phyloP scores from a whole-genome alignment of 2,797 vertebrate genomes.

The Kryptolebias ocellatus region DNA sequence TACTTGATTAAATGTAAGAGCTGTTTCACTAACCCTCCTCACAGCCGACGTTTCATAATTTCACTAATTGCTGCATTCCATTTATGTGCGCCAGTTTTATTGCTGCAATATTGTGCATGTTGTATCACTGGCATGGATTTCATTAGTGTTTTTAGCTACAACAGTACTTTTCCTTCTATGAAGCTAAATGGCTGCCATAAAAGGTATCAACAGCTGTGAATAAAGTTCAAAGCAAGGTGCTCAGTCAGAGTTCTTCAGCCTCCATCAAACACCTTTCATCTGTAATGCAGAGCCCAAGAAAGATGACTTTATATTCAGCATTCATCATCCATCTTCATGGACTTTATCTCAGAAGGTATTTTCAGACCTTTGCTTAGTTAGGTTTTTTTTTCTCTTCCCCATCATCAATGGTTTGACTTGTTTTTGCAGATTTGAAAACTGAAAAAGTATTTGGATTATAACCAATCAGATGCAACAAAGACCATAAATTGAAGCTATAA shows the following conservation, averaged over 20 bases:
- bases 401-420: not conserved
- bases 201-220: conserved; percentile 2
- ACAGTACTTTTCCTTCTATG: conserved; percentile 7
- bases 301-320: conserved; percentile 6
- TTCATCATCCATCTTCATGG: conserved; percentile 4
- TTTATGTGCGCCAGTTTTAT: conserved; percentile 10
- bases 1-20: conserved; percentile 24
- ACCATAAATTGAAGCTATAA: not conserved
- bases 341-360: conserved; percentile 1
- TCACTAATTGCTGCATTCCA: conserved; percentile 32
- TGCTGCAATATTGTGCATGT: not conserved
- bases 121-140: conserved; percentile 10
- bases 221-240: conserved; percentile 24
- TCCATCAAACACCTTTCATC: conserved; percentile 22
- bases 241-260: conserved; percentile 11
- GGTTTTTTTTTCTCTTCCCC: not conserved
- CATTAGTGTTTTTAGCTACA: conserved; percentile 27
- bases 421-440: not conserved
- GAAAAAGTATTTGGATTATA: not conserved
- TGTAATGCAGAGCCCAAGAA: conserved; percentile 26
- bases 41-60: conserved; percentile 18
- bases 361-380: not conserved
- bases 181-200: conserved; percentile 16
- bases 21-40: conserved; percentile 33
- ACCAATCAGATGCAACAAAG: not conserved